These are phyloP conservation scores for Harlomillsia oculata DNA, from an alignment of 1,140 invertebrate genomes.

Conservation along the genomic window DNA sequence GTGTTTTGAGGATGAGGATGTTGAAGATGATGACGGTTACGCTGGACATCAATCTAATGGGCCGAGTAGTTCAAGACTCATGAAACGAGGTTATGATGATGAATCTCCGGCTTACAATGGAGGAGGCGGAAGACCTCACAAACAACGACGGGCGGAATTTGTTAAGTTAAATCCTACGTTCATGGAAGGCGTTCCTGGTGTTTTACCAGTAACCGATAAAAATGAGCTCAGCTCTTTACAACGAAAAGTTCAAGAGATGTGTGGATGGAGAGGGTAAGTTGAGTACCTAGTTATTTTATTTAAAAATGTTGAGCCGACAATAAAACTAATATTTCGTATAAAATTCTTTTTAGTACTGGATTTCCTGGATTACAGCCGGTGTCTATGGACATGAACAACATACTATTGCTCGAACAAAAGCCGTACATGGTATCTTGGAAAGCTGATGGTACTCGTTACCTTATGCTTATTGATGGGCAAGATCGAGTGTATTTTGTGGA, in stretches of 20 bases:
- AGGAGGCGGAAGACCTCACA: neutral
- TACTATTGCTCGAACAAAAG: slow-evolving; percentile 62
- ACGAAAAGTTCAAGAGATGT: slow-evolving; percentile 66
- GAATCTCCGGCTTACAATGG: slow-evolving; percentile 2
- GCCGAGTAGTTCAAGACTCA: neutral
- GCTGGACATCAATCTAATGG: neutral
- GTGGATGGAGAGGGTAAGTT: slow-evolving; percentile 56
- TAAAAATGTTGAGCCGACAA: no score
- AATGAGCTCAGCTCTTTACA: slow-evolving; percentile 60
- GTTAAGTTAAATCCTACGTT: slow-evolving; percentile 55
- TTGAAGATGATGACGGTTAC: slow-evolving; percentile 32
- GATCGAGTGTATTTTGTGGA: slow-evolving; percentile 88
- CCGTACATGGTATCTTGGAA: slow-evolving; percentile 98
- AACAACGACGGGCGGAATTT: slow-evolving; percentile 28
- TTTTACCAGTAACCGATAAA: slow-evolving; percentile 52
- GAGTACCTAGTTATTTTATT: no score
- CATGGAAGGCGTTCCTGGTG: slow-evolving; percentile 70
- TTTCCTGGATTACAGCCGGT: slow-evolving; percentile 97
- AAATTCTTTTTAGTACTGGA: slow-evolving; percentile 48
- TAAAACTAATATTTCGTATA: slow-evolving; percentile 1
- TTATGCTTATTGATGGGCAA: slow-evolving; percentile 86
- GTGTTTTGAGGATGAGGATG: slow-evolving; percentile 50
- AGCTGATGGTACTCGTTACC: slow-evolving; percentile 94
- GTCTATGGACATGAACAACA: slow-evolving; percentile 82
- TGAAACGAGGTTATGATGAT: slow-evolving; percentile 10